Conservation (phyloP, 2,888 invertebrate species). For the Drosophila phalerata region DNA sequence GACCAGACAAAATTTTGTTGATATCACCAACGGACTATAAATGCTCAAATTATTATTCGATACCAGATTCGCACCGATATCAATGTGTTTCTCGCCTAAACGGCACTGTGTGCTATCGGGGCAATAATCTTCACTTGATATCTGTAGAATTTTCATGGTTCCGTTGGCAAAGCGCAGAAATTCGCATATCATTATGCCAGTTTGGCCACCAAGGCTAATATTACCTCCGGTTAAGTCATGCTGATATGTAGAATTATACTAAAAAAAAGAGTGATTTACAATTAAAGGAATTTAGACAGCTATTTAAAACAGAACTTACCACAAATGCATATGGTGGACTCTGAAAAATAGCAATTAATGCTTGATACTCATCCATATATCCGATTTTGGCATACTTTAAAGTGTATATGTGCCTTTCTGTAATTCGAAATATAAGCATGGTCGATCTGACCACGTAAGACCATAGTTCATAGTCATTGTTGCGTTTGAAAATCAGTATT, state of each 20-base stretch:
- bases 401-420: not conserved
- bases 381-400: not conserved
- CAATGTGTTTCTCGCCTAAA: not conserved
- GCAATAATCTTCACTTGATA: not conserved
- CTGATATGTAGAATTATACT: conserved; percentile 23
- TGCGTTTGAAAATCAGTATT: not conserved
- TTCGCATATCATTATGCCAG: conserved; percentile 21
- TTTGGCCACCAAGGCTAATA: conserved; percentile 21
- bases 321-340: conserved; percentile 5
- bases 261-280: not conserved
- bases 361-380: not conserved
- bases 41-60: not conserved
- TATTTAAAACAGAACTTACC: conserved; percentile 4
- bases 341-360: not conserved
- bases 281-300: not conserved
- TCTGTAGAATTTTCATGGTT: not conserved
- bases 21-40: not conserved
- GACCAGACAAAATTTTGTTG: conserved; percentile 12
- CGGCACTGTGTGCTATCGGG: not conserved
- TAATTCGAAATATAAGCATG: not conserved
- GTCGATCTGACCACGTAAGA: not conserved
- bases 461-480: conserved; percentile 15
- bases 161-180: conserved; percentile 2
- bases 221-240: not conserved
- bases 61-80: conserved; percentile 17